Percentiles rank a stretch among this genome's conserved stretches.
phyloP scores from a whole-genome alignment of 1,140 invertebrate genomes.

The Tyrophagus putrescentiae region DNA sequence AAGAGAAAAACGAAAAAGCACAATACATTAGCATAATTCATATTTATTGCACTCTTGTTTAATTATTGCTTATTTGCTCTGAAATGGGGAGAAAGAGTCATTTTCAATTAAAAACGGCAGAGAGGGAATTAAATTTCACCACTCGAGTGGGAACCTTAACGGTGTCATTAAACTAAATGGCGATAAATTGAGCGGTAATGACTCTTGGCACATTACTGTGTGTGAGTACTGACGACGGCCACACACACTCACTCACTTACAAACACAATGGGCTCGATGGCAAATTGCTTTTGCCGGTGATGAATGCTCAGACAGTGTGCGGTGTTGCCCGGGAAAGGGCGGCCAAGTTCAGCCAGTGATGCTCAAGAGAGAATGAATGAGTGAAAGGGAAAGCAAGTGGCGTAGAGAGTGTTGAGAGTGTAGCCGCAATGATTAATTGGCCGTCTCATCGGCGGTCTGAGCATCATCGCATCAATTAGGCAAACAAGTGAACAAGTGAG shows the following conservation, averaged over 20 bases:
- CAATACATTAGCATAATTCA: neutral
- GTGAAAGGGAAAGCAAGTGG: no score
- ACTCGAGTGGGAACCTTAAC: neutral
- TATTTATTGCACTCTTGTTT: neutral
- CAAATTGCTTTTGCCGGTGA: no score
- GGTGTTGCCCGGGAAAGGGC: no score
- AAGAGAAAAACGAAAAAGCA: slow-evolving; percentile 12
- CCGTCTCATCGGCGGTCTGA: neutral
- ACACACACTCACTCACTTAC: no score
- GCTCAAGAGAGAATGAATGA: no score
- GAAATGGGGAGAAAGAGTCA: neutral
- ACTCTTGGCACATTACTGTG: neutral
- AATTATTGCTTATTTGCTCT: neutral
- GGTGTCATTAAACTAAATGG: slow-evolving; percentile 10
- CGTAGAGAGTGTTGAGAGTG: no score
- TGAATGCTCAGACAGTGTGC: no score
- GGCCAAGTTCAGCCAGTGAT: no score
- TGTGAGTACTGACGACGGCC: no score
- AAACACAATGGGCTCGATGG: no score
- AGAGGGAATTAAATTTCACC: neutral
- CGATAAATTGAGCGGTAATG: slow-evolving; percentile 3
- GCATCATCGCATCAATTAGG: slow-evolving; percentile 11
- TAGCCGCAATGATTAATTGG: slow-evolving; percentile 6
- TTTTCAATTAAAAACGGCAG: no score
- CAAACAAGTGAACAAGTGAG: slow-evolving; percentile 15